These are phyloP conservation scores for Heliconius melpomene DNA, from an alignment of 1,140 invertebrate genomes.

Conservation along the genomic window DNA sequence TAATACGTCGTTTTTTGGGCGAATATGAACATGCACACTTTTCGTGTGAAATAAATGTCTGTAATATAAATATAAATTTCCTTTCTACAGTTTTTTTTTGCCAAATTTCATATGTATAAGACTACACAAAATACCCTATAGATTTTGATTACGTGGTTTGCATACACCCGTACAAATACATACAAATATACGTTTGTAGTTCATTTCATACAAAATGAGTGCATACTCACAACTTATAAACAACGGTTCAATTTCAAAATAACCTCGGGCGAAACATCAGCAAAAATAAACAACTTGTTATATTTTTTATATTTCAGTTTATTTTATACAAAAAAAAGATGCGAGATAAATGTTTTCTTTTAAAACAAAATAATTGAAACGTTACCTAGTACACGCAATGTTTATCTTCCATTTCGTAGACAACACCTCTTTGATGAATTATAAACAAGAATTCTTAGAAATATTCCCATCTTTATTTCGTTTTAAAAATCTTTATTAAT, in stretches of 20 bases:
- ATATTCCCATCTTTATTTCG: slow-evolving; percentile 9
- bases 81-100: no score
- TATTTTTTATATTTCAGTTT: not conserved
- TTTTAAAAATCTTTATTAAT: not conserved
- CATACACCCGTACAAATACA: no score
- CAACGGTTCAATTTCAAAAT: not conserved
- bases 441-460: slow-evolving; percentile 12
- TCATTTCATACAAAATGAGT: no score
- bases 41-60: no score
- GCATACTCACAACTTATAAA: not conserved
- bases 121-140: no score
- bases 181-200: no score
- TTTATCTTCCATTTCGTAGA: not conserved
- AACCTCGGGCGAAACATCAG: not conserved
- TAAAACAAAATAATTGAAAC: not conserved
- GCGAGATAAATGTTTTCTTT: not conserved
- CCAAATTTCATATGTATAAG: no score
- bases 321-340: not conserved
- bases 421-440: slow-evolving; percentile 13
- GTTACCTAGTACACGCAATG: not conserved
- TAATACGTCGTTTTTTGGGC: no score
- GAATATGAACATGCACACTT: no score
- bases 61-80: no score
- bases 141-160: no score
- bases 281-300: not conserved